Conservation (phyloP, 2,888 invertebrate species). For the Byasa hedistus region DNA sequence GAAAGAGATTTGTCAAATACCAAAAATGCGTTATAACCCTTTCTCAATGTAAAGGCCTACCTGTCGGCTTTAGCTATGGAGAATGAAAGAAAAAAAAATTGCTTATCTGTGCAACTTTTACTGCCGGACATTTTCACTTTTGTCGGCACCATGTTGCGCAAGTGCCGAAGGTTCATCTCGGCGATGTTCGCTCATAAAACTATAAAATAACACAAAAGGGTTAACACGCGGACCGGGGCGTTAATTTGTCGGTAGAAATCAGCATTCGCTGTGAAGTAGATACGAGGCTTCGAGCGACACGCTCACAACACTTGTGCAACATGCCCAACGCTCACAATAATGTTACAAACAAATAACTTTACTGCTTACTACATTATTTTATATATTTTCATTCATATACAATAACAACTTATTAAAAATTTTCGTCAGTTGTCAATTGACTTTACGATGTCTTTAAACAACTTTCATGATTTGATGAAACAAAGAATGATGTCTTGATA, state of each 20-base stretch:
- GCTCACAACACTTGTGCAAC: constrained; percentile 1
- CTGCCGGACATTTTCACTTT: constrained; percentile 71
- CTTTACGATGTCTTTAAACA: no score
- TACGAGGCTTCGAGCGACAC: constrained; percentile 5
- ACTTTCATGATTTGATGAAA: no score
- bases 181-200: constrained; percentile 52
- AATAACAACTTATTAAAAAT: no score
- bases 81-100: constrained; percentile 33
- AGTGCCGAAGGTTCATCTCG: constrained; percentile 44
- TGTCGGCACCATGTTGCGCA: constrained; percentile 66
- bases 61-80: constrained; percentile 33
- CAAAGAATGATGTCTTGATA: no score
- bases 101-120: constrained; percentile 53
- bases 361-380: neutral
- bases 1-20: constrained; percentile 15
- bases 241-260: constrained; percentile 66
- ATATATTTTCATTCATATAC: neutral
- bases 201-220: constrained; percentile 69
- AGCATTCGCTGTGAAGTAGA: constrained; percentile 39
- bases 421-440: no score
- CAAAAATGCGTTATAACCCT: constrained; percentile 23
- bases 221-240: constrained; percentile 65
- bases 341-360: neutral
- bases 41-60: constrained; percentile 30
- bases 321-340: neutral